Conservation (phyloP, 2,113 vertebrate genomes). For the Galbula dea region DNA sequence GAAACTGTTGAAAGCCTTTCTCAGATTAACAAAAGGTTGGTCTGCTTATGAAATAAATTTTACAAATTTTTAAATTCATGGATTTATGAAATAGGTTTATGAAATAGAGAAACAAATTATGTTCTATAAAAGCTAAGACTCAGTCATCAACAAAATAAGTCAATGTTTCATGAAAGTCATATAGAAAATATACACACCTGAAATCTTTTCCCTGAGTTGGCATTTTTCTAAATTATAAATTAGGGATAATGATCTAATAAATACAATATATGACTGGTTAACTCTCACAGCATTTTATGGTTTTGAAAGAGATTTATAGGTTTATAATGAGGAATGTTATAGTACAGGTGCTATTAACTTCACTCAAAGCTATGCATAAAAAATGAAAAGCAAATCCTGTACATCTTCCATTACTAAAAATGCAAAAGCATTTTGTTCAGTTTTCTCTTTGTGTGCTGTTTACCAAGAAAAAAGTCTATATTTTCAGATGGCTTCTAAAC, state of each 20-base stretch:
- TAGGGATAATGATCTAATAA: conserved; percentile 43
- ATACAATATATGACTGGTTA: conserved; percentile 26
- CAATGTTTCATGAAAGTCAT: background rate
- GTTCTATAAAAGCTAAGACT: background rate
- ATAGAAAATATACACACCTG: background rate
- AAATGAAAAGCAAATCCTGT: background rate
- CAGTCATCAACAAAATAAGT: background rate
- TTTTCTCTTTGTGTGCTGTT: background rate
- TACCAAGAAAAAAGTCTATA: background rate
- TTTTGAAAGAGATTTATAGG: conserved; percentile 38
- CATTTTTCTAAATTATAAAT: conserved; percentile 31
- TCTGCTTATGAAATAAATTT: too few relatives aligned
- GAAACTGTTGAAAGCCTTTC: background rate
- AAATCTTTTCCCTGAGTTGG: background rate
- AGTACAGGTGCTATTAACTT: conserved; percentile 6
- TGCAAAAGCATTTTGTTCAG: background rate
- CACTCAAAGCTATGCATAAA: background rate
- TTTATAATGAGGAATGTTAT: conserved; percentile 42
- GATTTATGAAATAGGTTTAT: background rate
- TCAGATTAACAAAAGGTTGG: background rate
- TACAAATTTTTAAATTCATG: too few relatives aligned
- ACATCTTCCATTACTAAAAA: background rate
- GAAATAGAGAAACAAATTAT: background rate
- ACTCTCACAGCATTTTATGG: conserved; percentile 1
- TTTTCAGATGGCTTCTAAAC: background rate